Evolutionary conservation across 1,140 invertebrate genomes (phyloP), one percentile per base, ranked within the genome.

Genomic region (Drosophila auraria): DNA sequence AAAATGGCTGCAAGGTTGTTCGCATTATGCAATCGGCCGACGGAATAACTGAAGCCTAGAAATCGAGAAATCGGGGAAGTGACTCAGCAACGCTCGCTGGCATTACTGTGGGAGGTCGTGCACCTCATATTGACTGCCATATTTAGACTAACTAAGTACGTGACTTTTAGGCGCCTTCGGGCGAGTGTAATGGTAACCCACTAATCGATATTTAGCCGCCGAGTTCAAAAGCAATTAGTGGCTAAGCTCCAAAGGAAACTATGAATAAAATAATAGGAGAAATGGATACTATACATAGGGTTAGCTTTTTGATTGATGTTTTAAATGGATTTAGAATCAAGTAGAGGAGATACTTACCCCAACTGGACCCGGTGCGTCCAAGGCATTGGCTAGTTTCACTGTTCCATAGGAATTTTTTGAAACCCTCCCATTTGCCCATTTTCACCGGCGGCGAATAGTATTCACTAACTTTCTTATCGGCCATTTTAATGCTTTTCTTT

Each of bases 321-420:
- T 8, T 14, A 40, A 12, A 12, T 40, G 27, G 38, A 27, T 38
- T 40, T 20, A 38, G 11, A 40, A 23, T 11, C n/a, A 20, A 12
- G 5, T 2, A 9, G 5, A 2, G 15, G 11, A 42, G 15, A 15
- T 75, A 93, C 97, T 97, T 94, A 98, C 97, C 97, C 97, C 97
- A 98, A 94, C 97, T 97, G 82, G 95, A 94, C 74, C 96, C 97
- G 69, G 97, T 98, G 78, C 97, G 95, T 72, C 97, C 97, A 77
- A 98, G 94, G 93, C 98, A 96, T 93, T 97, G 96, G 86, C 96
- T 96, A 63, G 97, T 98, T 94, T 98, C 96, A 69, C 96, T 96
- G 94, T 98, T 97, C 95, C 96, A 98, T 64, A 98, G 90, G 94
- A 98, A 98, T 83, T 95, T 94, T 93, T 94, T 95, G 94, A 98